Conservation (phyloP, 1,140 invertebrate species). For the Drosophila athabasca region DNA sequence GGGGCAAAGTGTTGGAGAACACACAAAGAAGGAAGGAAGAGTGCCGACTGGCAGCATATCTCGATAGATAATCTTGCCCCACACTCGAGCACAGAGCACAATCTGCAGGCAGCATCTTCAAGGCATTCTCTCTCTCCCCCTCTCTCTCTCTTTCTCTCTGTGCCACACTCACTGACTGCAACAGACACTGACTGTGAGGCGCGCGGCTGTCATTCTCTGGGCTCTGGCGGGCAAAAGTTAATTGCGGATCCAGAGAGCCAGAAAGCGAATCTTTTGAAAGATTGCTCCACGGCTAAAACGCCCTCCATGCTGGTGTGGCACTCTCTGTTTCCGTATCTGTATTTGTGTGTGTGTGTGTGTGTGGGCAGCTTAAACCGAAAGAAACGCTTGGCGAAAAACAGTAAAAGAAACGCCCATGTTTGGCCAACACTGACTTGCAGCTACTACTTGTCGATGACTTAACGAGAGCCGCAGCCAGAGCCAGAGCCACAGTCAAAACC, state of each 20-base stretch:
- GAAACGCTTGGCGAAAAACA: background rate
- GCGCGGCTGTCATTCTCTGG: conserved; percentile 52
- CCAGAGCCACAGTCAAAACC: no score
- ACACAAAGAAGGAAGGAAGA: conserved; percentile 23
- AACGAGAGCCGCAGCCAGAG: conserved; percentile 7
- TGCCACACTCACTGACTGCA: background rate
- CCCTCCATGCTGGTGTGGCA: no score
- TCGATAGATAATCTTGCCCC: conserved; percentile 50
- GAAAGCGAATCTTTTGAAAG: conserved; percentile 45
- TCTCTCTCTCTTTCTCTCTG: no score
- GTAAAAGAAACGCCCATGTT: conserved; percentile 38
- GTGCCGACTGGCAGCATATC: conserved; percentile 18
- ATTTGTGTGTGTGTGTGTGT: conserved; percentile 8
- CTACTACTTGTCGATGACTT: conserved; percentile 35
- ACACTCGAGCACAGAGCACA: background rate
- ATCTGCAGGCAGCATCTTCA: conserved; percentile 54
- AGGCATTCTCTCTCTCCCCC: background rate
- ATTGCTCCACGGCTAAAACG: conserved; percentile 27
- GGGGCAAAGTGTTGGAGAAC: conserved; percentile 63
- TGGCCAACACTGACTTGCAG: conserved; percentile 22
- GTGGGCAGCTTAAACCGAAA: conserved; percentile 18
- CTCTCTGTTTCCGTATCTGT: no score
- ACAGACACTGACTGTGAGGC: conserved; percentile 16
- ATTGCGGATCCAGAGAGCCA: conserved; percentile 47
- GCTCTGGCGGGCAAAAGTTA: conserved; percentile 50